phyloP scores from a whole-genome alignment of 2,888 invertebrate genomes.

The Invenusta paracnida region DNA sequence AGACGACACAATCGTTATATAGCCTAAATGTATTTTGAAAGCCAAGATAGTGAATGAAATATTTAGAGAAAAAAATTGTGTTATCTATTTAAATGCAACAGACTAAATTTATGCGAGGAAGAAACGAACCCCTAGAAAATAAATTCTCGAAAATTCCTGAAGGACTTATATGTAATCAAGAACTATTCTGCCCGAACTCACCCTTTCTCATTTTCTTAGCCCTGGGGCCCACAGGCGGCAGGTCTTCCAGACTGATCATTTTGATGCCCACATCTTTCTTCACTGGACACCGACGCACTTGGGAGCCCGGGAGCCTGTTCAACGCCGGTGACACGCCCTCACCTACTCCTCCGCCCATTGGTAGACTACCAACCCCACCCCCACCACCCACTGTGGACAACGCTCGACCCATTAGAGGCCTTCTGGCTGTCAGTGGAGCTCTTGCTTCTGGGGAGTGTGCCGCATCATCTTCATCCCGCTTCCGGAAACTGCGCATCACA shows the following conservation, averaged over 20 bases:
- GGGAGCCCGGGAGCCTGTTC: not conserved
- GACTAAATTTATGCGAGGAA: too few species aligned
- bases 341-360: not conserved
- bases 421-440: not conserved
- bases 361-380: not conserved
- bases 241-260: not conserved
- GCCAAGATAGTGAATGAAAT: too few species aligned
- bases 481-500: not conserved
- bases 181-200: too few species aligned
- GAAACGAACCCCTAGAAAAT: too few species aligned
- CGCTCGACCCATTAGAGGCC: too few species aligned
- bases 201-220: not conserved
- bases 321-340: not conserved
- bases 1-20: too few species aligned
- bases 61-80: too few species aligned
- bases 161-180: too few species aligned
- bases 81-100: too few species aligned
- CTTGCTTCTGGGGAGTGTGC: not conserved
- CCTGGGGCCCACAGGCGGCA: not conserved
- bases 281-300: not conserved
- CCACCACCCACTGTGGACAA: not conserved
- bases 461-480: not conserved
- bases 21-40: too few species aligned
- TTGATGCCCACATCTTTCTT: not conserved
- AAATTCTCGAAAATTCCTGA: too few species aligned